phyloP scores from a whole-genome alignment of 2,797 vertebrate species.

The Arnoldichthys spilopterus region DNA sequence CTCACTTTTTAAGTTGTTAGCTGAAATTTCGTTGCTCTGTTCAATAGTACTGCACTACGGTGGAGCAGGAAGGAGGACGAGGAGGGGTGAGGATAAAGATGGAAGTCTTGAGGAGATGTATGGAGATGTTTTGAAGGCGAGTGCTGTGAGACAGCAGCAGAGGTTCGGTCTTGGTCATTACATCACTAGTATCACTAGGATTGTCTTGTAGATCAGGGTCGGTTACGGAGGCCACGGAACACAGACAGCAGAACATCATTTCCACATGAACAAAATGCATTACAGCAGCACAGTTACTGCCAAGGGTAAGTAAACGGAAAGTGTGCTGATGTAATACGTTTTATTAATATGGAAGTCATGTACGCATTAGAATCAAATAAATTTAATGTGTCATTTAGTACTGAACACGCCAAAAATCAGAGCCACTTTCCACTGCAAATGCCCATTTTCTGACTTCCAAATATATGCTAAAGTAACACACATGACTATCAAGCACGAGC shows the following conservation, averaged over 20 bases:
- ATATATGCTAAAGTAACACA: no score
- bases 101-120: background rate
- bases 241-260: background rate
- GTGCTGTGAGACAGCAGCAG: slow-evolving; percentile 3
- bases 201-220: slow-evolving; percentile 44
- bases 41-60: background rate
- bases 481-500: slow-evolving; percentile 9
- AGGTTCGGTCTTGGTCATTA: slow-evolving; percentile 30
- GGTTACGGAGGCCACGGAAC: background rate
- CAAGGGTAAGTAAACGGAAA: background rate
- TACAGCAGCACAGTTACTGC: background rate
- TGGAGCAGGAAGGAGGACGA: slow-evolving; percentile 27
- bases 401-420: no score
- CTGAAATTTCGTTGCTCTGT: slow-evolving; percentile 36
- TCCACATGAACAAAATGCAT: background rate
- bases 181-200: slow-evolving; percentile 24
- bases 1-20: slow-evolving; percentile 18
- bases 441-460: background rate
- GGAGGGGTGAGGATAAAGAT: slow-evolving; percentile 27
- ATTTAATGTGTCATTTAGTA: background rate
- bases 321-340: background rate
- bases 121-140: slow-evolving; percentile 18
- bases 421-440: no score
- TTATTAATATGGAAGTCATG: background rate
- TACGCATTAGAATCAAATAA: background rate